Evolutionary conservation across 2,113 vertebrate genomes (phyloP).

Genomic region (Scomber colias): DNA sequence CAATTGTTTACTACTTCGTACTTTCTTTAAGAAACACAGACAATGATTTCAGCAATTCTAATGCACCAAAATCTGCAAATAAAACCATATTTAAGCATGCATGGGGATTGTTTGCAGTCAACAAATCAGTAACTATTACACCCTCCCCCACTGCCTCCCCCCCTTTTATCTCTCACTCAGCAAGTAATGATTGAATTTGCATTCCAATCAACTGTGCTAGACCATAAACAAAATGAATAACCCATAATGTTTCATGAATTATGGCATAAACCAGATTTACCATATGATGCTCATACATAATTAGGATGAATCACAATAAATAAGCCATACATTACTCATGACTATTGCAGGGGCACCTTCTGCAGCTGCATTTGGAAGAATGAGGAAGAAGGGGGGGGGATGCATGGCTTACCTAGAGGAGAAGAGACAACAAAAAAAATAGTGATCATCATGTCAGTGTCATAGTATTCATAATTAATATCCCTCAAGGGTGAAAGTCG

Average conservation of each 20-base stretch:
- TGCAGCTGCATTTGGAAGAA: constrained; percentile 11
- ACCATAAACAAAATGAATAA: constrained; percentile 56
- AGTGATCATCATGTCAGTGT: constrained; percentile 50
- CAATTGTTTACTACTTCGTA: no score
- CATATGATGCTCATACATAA: constrained; percentile 52
- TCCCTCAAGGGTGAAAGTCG: constrained; percentile 24
- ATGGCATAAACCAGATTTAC: constrained; percentile 47
- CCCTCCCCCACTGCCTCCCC: not conserved
- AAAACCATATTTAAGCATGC: constrained; percentile 9
- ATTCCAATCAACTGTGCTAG: constrained; percentile 38
- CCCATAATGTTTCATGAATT: constrained; percentile 44
- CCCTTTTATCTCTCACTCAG: constrained; percentile 22
- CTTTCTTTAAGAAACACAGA: not conserved
- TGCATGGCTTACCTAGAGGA: constrained; percentile 73
- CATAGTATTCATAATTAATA: constrained; percentile 62
- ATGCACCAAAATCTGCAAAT: constrained; percentile 14
- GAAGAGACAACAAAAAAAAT: constrained; percentile 18
- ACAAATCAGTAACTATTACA: constrained; percentile 23
- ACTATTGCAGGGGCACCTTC: constrained; percentile 37
- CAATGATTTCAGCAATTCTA: not conserved
- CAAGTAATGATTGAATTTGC: constrained; percentile 35
- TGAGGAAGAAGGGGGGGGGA: not conserved
- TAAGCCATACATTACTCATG: constrained; percentile 77
- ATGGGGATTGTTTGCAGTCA: not conserved
- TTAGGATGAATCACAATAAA: constrained; percentile 58